Conservation (phyloP, 1,140 invertebrate genomes). For the Drosophila kikkawai region DNA sequence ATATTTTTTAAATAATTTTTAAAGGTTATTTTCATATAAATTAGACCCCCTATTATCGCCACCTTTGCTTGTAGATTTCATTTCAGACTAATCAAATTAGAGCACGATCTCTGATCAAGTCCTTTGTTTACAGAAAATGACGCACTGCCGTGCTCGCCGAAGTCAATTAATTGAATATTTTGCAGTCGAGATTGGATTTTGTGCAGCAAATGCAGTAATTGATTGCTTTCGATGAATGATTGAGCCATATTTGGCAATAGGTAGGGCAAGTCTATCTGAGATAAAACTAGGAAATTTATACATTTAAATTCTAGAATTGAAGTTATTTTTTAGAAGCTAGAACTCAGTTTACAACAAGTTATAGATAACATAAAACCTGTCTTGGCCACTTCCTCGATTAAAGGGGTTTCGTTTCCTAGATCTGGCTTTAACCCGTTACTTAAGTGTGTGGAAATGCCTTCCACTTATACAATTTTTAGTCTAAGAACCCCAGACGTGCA, state of each 20-base stretch:
- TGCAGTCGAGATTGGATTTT: conserved; percentile 37
- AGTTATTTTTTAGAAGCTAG: background rate
- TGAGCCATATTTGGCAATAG: conserved; percentile 18
- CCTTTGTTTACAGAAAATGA: conserved; percentile 70
- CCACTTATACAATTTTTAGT: conserved; percentile 1
- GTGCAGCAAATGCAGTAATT: conserved; percentile 30
- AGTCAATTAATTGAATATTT: conserved; percentile 73
- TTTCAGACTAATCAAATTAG: conserved; percentile 51
- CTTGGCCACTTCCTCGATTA: conserved; percentile 31
- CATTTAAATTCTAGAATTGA: background rate
- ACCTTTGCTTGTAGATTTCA: background rate
- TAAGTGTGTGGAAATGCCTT: conserved; percentile 41
- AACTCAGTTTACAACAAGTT: background rate
- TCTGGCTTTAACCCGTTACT: conserved; percentile 28
- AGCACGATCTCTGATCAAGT: conserved; percentile 76
- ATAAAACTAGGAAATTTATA: background rate
- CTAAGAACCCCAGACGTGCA: conserved; percentile 18
- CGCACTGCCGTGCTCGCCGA: conserved; percentile 50
- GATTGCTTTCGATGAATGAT: conserved; percentile 41
- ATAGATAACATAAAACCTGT: conserved; percentile 6
- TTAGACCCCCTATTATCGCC: background rate
- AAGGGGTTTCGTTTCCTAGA: conserved; percentile 40
- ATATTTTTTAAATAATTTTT: background rate
- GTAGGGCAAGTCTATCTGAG: conserved; percentile 1
- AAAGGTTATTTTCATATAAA: background rate